These are phyloP conservation scores for Actinia equina DNA, from an alignment of 64 coral and sea anemone genomes.

Conservation along the genomic window DNA sequence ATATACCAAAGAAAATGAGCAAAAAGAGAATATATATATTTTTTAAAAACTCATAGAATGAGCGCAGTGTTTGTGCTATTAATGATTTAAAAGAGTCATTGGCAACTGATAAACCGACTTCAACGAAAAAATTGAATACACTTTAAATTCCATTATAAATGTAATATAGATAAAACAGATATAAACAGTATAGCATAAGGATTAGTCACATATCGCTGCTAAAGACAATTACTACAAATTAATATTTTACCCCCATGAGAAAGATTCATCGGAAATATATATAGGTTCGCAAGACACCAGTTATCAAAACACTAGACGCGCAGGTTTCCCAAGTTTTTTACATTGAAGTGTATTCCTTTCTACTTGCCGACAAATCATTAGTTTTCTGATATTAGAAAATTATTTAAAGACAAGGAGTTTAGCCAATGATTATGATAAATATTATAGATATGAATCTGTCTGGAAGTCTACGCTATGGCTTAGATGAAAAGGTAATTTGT, in stretches of 20 bases:
- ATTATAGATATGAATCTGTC: background rate
- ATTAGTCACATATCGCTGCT: too few relatives aligned
- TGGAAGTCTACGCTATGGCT: background rate
- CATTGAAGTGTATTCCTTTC: background rate
- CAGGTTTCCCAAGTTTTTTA: background rate
- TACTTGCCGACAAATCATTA: background rate
- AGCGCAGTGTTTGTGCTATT: background rate
- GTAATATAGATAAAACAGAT: too few relatives aligned
- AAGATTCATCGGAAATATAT: background rate
- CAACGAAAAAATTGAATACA: too few relatives aligned
- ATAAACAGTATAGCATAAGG: too few relatives aligned
- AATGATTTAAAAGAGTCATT: background rate
- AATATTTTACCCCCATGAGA: background rate
- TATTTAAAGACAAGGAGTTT: background rate
- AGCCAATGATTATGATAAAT: background rate
- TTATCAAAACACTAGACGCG: background rate
- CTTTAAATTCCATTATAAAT: too few relatives aligned
- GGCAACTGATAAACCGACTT: background rate
- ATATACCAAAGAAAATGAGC: background rate
- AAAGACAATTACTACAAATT: too few relatives aligned
- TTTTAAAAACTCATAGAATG: background rate
- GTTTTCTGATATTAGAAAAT: background rate
- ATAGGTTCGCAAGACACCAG: background rate
- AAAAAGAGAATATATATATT: background rate
- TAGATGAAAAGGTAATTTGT: too few relatives aligned